A percentile compares a stretch with the other conserved stretches of the same genome.
These are phyloP conservation scores for Mola mola DNA, from an alignment of 2,113 vertebrate species.

Conservation along the genomic window DNA sequence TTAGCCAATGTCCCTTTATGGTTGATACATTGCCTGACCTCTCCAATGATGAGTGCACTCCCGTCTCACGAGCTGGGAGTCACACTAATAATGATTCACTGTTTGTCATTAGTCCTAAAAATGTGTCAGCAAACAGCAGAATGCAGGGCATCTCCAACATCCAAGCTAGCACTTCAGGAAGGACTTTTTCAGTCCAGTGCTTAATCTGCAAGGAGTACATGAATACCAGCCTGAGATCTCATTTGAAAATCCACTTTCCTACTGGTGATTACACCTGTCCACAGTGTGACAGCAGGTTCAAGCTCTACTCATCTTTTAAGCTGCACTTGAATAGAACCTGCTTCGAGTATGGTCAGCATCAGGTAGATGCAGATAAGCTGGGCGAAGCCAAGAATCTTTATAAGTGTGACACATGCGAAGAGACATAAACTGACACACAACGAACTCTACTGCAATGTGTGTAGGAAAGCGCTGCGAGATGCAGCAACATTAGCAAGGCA, in stretches of 20 bases:
- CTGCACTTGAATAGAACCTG: constrained; percentile 57
- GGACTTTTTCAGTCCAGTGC: constrained; percentile 16
- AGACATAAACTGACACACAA: constrained; percentile 60
- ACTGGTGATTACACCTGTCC: constrained; percentile 50
- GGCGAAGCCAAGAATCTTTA: constrained; percentile 5
- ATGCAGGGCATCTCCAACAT: background rate
- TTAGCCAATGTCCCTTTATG: background rate
- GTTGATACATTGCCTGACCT: constrained; percentile 45
- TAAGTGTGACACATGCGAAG: constrained; percentile 57
- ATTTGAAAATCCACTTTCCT: constrained; percentile 71
- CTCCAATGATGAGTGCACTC: constrained; percentile 2
- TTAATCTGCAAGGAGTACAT: constrained; percentile 56
- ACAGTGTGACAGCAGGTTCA: constrained; percentile 53
- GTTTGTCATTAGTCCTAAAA: background rate
- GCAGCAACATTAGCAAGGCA: constrained; percentile 42
- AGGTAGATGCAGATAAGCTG: constrained; percentile 5
- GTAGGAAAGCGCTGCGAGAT: constrained; percentile 56
- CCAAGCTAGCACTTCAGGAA: background rate
- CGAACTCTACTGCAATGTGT: constrained; percentile 62
- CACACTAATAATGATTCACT: background rate
- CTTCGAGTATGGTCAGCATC: constrained; percentile 41
- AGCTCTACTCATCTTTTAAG: constrained; percentile 26
- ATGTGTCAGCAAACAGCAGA: background rate
- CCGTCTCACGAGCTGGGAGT: background rate
- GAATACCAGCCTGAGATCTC: constrained; percentile 13